These are phyloP conservation scores for Phylloscopus trochiloides DNA, from an alignment of 2,113 vertebrate genomes.

Conservation along the genomic window DNA sequence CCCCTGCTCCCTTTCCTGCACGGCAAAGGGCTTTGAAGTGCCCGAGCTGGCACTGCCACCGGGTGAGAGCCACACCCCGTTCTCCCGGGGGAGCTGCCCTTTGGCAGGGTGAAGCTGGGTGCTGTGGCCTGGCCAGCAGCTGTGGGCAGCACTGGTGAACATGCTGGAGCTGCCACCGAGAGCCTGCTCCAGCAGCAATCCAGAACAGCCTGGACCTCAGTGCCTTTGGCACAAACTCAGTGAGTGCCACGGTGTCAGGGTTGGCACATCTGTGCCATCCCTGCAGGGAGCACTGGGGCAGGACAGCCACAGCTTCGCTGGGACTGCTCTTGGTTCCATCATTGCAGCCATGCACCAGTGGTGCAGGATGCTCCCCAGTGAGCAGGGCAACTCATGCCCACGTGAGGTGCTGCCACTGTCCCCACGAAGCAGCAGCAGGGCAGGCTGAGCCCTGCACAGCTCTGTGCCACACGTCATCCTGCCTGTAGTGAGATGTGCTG, in stretches of 20 bases:
- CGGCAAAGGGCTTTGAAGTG: not conserved
- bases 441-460: not conserved
- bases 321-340: fast-evolving
- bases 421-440: not conserved
- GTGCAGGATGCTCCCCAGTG: fast-evolving
- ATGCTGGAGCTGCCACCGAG: not conserved
- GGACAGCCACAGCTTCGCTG: not conserved
- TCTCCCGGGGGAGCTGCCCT: not conserved
- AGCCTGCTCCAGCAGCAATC: not conserved
- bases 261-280: fast-evolving
- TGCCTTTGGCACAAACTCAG: not conserved
- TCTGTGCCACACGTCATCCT: not conserved
- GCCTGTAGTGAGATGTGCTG: not conserved
- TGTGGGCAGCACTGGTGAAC: not conserved
- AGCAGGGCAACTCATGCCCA: not conserved
- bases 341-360: fast-evolving
- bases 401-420: fast-evolving
- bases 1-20: not conserved
- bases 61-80: not conserved
- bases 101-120: not conserved
- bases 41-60: not conserved
- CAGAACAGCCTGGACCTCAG: not conserved
- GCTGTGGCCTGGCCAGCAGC: not conserved
- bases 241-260: not conserved
- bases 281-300: fast-evolving